Conservation (phyloP, 2,113 vertebrate genomes). For the Polyodon spathula region DNA sequence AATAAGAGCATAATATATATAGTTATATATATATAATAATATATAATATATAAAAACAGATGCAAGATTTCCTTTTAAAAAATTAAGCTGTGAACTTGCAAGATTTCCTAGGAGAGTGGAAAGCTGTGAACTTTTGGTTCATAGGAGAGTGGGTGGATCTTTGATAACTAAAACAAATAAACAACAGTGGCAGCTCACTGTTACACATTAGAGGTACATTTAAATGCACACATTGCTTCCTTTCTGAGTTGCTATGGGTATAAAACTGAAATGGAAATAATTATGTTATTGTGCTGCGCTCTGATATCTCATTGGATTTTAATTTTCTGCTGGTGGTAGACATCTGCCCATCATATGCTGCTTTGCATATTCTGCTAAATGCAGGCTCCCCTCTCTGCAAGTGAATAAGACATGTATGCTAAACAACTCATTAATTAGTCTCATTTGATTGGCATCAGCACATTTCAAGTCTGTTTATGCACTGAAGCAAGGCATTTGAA, state of each 20-base stretch:
- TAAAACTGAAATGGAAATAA: conserved; percentile 3
- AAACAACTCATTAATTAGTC: neutral
- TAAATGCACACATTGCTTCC: neutral
- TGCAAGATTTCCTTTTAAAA: too few species aligned
- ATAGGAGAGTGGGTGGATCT: too few species aligned
- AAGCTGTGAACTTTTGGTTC: too few species aligned
- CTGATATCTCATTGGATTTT: conserved; percentile 2
- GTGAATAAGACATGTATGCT: neutral
- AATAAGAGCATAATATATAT: too few species aligned
- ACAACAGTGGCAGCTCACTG: neutral
- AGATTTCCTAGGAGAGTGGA: too few species aligned
- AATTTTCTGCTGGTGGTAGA: conserved; percentile 6
- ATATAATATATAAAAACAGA: too few species aligned
- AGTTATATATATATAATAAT: too few species aligned
- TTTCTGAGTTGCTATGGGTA: neutral
- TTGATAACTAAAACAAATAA: too few species aligned
- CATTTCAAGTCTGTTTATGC: neutral
- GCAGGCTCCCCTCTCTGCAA: neutral
- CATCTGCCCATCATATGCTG: neutral
- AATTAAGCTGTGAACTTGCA: too few species aligned
- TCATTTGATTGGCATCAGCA: neutral
- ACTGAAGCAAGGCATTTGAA: too few species aligned
- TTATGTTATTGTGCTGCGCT: conserved; percentile 3
- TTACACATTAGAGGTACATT: neutral
- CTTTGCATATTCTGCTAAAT: neutral